These are phyloP conservation scores for Diadophis punctatus DNA, from an alignment of 2,113 vertebrate genomes.

Conservation along the genomic window DNA sequence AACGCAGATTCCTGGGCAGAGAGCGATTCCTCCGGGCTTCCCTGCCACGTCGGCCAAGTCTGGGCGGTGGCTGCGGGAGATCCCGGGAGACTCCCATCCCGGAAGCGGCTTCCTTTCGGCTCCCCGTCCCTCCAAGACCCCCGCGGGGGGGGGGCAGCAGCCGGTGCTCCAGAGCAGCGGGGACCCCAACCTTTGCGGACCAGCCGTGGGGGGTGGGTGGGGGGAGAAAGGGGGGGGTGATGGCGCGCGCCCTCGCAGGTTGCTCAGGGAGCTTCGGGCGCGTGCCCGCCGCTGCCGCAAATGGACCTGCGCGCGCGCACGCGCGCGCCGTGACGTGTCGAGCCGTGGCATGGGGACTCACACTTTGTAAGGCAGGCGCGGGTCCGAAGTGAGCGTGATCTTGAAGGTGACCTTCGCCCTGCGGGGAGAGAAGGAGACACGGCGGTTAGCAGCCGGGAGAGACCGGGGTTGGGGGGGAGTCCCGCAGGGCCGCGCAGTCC, in stretches of 20 bases:
- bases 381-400: constrained; percentile 25
- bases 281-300: too few relatives aligned
- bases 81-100: neutral
- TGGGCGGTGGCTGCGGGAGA: neutral
- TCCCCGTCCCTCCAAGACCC: neutral
- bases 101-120: neutral
- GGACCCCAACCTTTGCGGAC: too few relatives aligned
- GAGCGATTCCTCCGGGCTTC: neutral
- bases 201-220: too few relatives aligned
- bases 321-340: neutral
- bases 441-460: neutral
- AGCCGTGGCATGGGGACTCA: neutral
- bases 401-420: constrained; percentile 30
- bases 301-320: too few relatives aligned
- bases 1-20: neutral
- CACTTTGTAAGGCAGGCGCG: constrained; percentile 30
- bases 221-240: too few relatives aligned
- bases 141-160: neutral
- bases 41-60: neutral
- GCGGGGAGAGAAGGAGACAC: neutral
- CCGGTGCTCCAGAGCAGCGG: too few relatives aligned
- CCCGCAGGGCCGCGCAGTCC: neutral
- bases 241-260: neutral
- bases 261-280: neutral
- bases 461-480: too few relatives aligned